A percentile compares a stretch with the other conserved stretches of the same genome.
Evolutionary conservation across 2,888 invertebrate genomes (phyloP).

Genomic region (Flexamia atlantica): DNA sequence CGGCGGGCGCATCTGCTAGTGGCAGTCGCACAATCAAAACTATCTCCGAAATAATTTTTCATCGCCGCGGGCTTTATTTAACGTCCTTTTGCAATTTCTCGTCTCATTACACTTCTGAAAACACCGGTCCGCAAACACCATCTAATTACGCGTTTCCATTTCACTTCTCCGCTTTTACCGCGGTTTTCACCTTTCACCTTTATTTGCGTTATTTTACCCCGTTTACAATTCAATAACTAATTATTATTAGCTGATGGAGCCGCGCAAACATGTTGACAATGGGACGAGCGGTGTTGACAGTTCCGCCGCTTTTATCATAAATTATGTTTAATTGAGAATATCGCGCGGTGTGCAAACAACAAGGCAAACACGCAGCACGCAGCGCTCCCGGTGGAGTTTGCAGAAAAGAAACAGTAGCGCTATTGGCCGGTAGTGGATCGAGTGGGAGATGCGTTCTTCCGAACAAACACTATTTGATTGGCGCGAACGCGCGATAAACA

Average conservation of each 20-base stretch:
- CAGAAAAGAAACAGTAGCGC: conserved; percentile 12
- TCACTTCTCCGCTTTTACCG: conserved; percentile 19
- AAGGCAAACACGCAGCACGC: conserved; percentile 31
- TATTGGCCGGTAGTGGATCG: conserved; percentile 45
- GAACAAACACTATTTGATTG: background rate
- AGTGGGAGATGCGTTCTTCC: background rate
- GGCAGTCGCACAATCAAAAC: conserved; percentile 44
- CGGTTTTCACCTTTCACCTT: conserved; percentile 21
- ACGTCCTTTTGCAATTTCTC: conserved; percentile 18
- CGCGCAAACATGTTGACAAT: conserved; percentile 11
- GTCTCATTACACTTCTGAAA: conserved; percentile 22
- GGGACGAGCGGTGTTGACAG: conserved; percentile 5
- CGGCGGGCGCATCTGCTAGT: conserved; percentile 7
- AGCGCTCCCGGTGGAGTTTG: conserved; percentile 10
- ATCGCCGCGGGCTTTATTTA: conserved; percentile 1
- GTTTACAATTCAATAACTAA: conserved; percentile 47
- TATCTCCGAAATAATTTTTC: conserved; percentile 36
- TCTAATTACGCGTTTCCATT: conserved; percentile 31
- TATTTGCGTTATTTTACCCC: conserved; percentile 35
- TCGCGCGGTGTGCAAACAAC: conserved; percentile 20
- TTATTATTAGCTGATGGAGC: conserved; percentile 50
- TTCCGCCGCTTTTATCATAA: conserved; percentile 44
- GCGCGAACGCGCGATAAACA: background rate
- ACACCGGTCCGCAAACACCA: conserved; percentile 16
- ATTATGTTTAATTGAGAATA: conserved; percentile 50